phyloP scores from a whole-genome alignment of 2,113 vertebrate species.

The Podarcis cretensis region DNA sequence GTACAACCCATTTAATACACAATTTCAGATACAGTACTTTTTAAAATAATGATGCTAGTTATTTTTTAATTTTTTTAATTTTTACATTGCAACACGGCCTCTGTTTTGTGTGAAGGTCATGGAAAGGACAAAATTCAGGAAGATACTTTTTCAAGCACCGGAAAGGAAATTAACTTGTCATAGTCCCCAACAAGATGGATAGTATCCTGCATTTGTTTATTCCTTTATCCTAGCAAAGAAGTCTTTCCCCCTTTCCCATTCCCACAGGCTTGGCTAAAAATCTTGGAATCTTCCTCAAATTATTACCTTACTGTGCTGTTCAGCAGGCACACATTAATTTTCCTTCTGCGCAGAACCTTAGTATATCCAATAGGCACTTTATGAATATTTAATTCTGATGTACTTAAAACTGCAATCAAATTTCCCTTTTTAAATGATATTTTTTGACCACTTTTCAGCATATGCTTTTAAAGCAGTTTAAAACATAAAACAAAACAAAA shows the following conservation, averaged over 20 bases:
- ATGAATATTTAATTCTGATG: background rate
- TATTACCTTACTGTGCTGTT: background rate
- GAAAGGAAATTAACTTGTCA: constrained; percentile 61
- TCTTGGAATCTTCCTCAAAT: background rate
- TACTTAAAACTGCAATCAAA: background rate
- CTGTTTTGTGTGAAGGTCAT: constrained; percentile 14
- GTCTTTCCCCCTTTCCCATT: constrained; percentile 48
- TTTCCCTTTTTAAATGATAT: background rate
- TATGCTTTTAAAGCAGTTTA: background rate
- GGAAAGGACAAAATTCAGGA: constrained; percentile 45
- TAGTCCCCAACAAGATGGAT: constrained; percentile 54
- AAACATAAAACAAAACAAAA: background rate
- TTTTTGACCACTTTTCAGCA: background rate
- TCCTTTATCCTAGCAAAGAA: constrained; percentile 21
- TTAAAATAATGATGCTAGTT: background rate
- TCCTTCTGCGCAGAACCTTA: background rate
- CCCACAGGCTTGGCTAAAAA: constrained; percentile 6
- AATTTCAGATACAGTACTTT: constrained; percentile 30
- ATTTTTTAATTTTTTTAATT: constrained; percentile 1
- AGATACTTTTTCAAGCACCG: constrained; percentile 39
- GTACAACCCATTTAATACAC: background rate
- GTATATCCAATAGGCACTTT: background rate
- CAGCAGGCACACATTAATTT: background rate
- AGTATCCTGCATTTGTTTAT: constrained; percentile 52
- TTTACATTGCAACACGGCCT: background rate